Base-by-base conservation (phyloP, 1,140 invertebrate species). In the Drusus annulatus region DNA sequence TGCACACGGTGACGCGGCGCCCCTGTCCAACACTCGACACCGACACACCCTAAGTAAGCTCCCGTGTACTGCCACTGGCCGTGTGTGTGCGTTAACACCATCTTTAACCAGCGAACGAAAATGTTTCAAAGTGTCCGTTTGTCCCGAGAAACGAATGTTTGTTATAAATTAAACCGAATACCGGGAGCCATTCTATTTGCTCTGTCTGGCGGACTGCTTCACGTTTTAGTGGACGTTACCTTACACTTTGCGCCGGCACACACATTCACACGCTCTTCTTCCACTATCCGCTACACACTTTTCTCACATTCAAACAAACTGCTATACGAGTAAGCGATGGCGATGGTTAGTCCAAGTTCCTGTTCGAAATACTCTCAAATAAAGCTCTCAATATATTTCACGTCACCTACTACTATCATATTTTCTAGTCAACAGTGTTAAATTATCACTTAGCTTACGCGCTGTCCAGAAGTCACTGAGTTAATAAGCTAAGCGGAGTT, bases 41-140 rank as follows among this genome's bases (percentile, higher is more conserved):
- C 68, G 17, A 13, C 50, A 21, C 19, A 23, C 50, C 19, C 45
- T 51, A 23, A 71, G 68, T 52, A 51, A 51, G 45, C 23, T 71
- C 19, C 21, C 21, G 68, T 71, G 68, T 71, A 50, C 51, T 50
- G 45, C 17, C 68, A 52, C 68, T 6, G 4, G n/a, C 4, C 25
- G 60, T 21, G 36, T 50, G 68, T 71, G 25, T 15, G 68, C 23
- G 50, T 71, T n/a, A 54, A 71, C 68, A 52, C 10, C 68, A 52
- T 51, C 68, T 52, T 71, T 71, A 71, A 71, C 68, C 68, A n/a
- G 68, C 25, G 10, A 31, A 28, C 17, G 68, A 71, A 71, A 71
- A 71, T 71, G 68, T 71, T 71, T 71, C 68, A 71, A 71, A 71
- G 68, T 71, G 45, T 71, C 68, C 68, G 68, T 71, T 71, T 71